Evolutionary conservation across 2,797 vertebrate genomes (phyloP), one percentile per base, ranked within the genome.

Genomic region (Chelon labrosus): DNA sequence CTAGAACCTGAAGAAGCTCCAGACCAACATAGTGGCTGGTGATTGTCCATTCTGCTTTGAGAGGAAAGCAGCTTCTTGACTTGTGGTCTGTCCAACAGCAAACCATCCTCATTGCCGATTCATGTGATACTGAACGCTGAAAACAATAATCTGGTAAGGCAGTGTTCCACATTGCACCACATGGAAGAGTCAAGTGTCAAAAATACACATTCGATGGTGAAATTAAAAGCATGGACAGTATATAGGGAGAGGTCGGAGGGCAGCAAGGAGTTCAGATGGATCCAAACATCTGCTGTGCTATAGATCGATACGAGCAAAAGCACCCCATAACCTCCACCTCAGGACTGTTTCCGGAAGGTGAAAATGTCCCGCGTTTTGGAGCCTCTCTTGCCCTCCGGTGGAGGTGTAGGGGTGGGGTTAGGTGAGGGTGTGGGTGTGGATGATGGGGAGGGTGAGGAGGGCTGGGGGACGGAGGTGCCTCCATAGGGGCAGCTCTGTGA

Each of bases 401-500:
- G 89, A 44, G 88, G 85, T 3, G 88, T 86, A 55, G 88, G 88
- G 44, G 84, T 85, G 53, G 71, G 73, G 3, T 89, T 91, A 1
- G 92, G 90, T 1, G 92, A 92, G 22, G 87, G 90, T 11, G 93
- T 93, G 27, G 88, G 88, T 0, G 88, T 77, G 53, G 88, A 75
- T 0, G 83, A 83, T 0, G 77, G 85, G 0, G 88, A 90, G 35
- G 90, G 88, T 0, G 93, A 88, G 52, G 95, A 94, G 42, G 95
- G 94, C 51, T 94, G 91, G 0, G 70, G 87, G 55, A 95, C 95
- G 65, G 90, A 93, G 2, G 92, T 96, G 79, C 98, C 98, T 83
- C 97, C 97, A 0, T 97, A 99, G 0, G 97, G 98, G 90, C 98
- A 99, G 94, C 96, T 95, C 88, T 98, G 96, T 0, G 94, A 96